Conservation (phyloP, 2,888 invertebrate species). For the Invenusta paracnida region DNA sequence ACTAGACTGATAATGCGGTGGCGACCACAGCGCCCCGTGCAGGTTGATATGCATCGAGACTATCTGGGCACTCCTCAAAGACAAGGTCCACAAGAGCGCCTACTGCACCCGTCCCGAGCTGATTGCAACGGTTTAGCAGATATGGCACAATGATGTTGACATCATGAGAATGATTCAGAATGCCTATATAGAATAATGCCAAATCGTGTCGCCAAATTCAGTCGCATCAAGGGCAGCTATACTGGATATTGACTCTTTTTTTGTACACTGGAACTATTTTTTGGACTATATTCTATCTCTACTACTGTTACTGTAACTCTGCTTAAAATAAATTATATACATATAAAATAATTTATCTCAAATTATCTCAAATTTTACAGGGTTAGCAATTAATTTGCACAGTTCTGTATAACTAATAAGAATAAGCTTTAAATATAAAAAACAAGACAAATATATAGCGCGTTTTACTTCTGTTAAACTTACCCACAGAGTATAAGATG, state of each 20-base stretch:
- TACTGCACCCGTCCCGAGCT: background rate
- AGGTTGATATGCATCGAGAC: no score
- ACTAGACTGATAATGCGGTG: no score
- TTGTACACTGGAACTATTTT: background rate
- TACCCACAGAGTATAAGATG: no score
- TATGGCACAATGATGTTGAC: background rate
- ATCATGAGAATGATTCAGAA: background rate
- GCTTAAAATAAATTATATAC: background rate
- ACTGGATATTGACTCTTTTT: background rate
- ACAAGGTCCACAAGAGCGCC: no score
- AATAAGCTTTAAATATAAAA: no score
- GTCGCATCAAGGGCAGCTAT: background rate
- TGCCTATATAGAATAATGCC: background rate
- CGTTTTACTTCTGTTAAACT: no score
- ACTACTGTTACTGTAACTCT: background rate
- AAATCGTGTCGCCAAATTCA: background rate
- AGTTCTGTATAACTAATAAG: background rate
- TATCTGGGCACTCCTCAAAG: no score
- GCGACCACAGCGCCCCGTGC: no score
- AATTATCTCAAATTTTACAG: background rate
- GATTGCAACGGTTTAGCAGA: background rate
- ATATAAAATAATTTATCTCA: background rate
- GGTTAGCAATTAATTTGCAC: background rate
- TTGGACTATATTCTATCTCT: background rate
- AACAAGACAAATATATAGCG: no score